Evolutionary conservation across 2,888 invertebrate species (phyloP).

Genomic region (Labia minor): DNA sequence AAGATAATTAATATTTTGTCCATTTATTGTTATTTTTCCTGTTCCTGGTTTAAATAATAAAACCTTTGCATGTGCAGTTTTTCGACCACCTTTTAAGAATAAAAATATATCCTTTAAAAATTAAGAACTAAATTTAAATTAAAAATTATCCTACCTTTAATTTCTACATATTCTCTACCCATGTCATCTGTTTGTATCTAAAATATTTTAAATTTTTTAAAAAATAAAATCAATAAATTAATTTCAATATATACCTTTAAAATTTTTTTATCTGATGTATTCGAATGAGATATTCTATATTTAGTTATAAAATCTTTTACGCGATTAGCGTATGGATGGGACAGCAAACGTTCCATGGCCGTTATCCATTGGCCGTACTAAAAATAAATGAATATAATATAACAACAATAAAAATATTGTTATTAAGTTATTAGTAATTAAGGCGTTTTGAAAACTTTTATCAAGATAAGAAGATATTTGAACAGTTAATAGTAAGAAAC

Average conservation of each 20-base stretch:
- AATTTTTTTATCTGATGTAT: constrained; percentile 49
- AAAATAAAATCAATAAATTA: not conserved
- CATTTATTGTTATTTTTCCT: constrained; percentile 74
- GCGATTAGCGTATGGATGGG: constrained; percentile 60
- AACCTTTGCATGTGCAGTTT: constrained; percentile 62
- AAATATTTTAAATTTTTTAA: constrained; percentile 19
- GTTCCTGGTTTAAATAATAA: constrained; percentile 71
- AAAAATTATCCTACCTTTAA: constrained; percentile 44
- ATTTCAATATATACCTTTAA: no score
- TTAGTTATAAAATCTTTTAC: constrained; percentile 61
- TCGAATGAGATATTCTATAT: constrained; percentile 50
- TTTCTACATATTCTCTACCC: constrained; percentile 59
- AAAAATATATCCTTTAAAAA: not conserved
- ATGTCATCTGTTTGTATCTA: constrained; percentile 55
- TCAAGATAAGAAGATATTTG: no score
- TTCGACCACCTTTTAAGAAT: constrained; percentile 39
- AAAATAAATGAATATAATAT: constrained; percentile 20
- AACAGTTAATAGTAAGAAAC: no score
- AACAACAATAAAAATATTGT: no score
- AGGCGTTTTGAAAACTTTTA: no score
- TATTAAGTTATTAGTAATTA: no score
- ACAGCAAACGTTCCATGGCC: constrained; percentile 58
- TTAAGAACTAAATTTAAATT: constrained; percentile 18
- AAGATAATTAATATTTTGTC: constrained; percentile 67
- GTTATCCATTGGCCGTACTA: constrained; percentile 27